phyloP scores from a whole-genome alignment of 2,797 vertebrate genomes.

The Aldrovandia affinis region DNA sequence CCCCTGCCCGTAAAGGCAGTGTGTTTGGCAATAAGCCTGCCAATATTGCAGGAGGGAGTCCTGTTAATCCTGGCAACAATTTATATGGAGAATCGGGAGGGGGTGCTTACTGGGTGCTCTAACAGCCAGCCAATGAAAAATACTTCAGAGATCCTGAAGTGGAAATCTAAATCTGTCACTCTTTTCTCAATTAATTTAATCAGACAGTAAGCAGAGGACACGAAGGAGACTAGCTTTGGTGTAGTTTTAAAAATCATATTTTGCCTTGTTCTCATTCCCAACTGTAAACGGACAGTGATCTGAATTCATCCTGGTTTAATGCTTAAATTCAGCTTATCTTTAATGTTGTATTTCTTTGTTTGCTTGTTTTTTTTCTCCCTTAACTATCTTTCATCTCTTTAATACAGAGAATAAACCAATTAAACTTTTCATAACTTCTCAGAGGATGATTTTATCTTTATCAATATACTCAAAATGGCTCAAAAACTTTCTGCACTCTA shows the following conservation, averaged over 20 bases:
- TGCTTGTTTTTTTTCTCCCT: background rate
- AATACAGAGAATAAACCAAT: background rate
- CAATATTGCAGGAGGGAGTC: no score
- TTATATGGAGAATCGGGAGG: no score
- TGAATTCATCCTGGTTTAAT: background rate
- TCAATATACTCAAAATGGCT: background rate
- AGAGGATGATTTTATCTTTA: background rate
- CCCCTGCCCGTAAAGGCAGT: no score
- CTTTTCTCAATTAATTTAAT: no score
- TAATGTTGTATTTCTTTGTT: background rate
- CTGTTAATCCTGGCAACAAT: no score
- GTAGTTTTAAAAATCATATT: background rate
- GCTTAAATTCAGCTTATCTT: background rate
- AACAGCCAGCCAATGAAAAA: no score
- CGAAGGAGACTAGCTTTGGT: no score
- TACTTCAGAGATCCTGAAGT: no score
- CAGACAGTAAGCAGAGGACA: no score
- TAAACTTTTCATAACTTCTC: background rate
- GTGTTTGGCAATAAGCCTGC: no score
- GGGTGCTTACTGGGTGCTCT: no score
- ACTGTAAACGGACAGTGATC: background rate
- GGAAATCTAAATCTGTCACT: no score
- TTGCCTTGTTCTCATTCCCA: background rate
- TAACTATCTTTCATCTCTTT: background rate
- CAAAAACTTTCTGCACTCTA: background rate